phyloP scores from a whole-genome alignment of 2,113 vertebrate genomes.

The Dascyllus trimaculatus region DNA sequence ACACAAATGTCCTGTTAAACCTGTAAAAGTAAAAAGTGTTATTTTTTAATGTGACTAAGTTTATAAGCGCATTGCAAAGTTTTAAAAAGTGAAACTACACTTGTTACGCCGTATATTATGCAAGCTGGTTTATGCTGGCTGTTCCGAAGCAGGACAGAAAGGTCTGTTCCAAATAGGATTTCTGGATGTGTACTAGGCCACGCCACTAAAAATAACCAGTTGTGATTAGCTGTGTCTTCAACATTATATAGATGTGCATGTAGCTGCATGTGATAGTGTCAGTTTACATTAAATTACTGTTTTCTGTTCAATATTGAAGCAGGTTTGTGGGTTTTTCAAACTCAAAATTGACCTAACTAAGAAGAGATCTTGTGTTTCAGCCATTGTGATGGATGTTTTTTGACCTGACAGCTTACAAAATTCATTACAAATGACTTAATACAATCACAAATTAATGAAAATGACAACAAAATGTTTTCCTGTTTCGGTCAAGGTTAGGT shows the following conservation, averaged over 20 bases:
- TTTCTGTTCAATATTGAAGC: no score
- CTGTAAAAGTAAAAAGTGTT: not conserved
- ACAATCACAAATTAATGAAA: not conserved
- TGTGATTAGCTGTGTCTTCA: constrained; percentile 3
- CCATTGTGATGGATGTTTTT: no score
- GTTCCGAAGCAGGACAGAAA: constrained; percentile 27
- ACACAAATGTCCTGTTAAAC: not conserved
- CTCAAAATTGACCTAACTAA: not conserved
- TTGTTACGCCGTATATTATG: constrained; percentile 10
- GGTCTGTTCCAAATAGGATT: constrained; percentile 54
- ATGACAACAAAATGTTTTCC: not conserved
- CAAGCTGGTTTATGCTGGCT: constrained; percentile 23
- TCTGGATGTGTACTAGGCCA: constrained; percentile 9
- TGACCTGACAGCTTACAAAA: not conserved
- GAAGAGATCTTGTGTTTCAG: not conserved
- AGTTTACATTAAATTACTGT: not conserved
- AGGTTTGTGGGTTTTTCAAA: no score
- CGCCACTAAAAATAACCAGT: constrained; percentile 51
- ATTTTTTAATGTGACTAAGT: not conserved
- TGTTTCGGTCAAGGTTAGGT: not conserved
- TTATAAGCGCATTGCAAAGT: not conserved
- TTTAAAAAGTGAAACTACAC: not conserved
- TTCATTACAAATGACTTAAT: not conserved
- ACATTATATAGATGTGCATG: not conserved
- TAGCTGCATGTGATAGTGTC: not conserved